Evolutionary conservation across 2,797 vertebrate genomes (phyloP), one percentile per base, ranked within the genome.

Genomic region (Silurus lanzhouensis): DNA sequence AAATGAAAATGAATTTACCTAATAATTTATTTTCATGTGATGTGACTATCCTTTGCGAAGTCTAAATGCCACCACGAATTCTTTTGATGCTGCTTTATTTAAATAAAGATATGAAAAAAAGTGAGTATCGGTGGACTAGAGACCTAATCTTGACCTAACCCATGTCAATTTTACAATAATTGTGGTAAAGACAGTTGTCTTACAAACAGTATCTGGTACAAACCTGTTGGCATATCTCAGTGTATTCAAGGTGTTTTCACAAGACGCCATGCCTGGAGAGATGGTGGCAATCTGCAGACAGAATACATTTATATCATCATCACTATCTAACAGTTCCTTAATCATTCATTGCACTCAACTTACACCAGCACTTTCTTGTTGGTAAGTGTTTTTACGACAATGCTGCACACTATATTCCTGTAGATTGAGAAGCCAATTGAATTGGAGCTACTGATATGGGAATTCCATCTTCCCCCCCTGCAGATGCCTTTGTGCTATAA

Each of bases 171-270:
- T 38, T 38, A 70, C 3, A 20, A 10, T 20, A 22, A 12, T 48
- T 72, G 12, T 72, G 66, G 15, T 12, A n/a, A 5, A 48, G 44
- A 48, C 12, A 74, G 52, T 55, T 13, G 12, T 55, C 22, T 14
- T 4, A n/a, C 14, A 80, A 76, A 25, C 25, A 25, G 6, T 1
- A 31, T 15, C 5, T 76, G 31, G 88, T 83, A 89, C 92, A 90
- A 94, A 99, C 98, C 98, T 98, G 94, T 99, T 99, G 91, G 98
- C 98, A 0, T 99, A 99, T 97, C 98, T 95, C 93, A 99, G 86
- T 0, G 98, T 99, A 93, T 99, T 99, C 88, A 99, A 92, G 87
- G 97, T 99, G 92, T 99, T 99, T 96, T 99, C 98, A 95, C 98
- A 99, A 7, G 98, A 99, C 19, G 97, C 96, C 96, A 99, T 99